A percentile compares a stretch with the other conserved stretches of the same genome.
Evolutionary conservation across 1,140 invertebrate genomes (phyloP).

Genomic region (Aphelenchoides besseyi): DNA sequence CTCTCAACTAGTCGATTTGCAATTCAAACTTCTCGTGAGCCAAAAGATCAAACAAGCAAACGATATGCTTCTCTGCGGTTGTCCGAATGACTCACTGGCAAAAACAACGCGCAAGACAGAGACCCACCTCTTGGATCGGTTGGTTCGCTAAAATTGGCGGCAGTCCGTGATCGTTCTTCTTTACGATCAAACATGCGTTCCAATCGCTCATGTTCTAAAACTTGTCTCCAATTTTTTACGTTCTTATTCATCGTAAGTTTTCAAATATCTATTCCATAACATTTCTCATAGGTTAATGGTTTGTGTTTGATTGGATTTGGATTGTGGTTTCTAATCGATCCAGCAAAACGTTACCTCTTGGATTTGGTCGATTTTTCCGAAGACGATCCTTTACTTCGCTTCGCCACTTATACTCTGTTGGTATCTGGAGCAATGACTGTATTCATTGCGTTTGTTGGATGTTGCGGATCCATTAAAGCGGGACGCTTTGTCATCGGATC

Average conservation of each 20-base stretch:
- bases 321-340: slow-evolving; percentile 49
- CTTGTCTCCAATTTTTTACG: slow-evolving; percentile 11
- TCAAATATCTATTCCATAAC: neutral
- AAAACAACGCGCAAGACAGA: too few relatives aligned
- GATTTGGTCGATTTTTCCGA: slow-evolving; percentile 53
- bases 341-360: slow-evolving; percentile 36
- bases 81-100: too few relatives aligned
- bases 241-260: slow-evolving; percentile 20
- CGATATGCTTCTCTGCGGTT: too few relatives aligned
- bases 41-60: too few relatives aligned
- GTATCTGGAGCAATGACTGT: slow-evolving; percentile 28
- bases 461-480: slow-evolving; percentile 42
- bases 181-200: neutral
- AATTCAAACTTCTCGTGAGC: too few relatives aligned
- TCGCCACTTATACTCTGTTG: slow-evolving; percentile 38
- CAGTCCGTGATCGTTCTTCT: too few relatives aligned
- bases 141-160: too few relatives aligned
- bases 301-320: slow-evolving; percentile 33
- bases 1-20: too few relatives aligned
- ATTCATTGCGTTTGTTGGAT: slow-evolving; percentile 38
- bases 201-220: neutral
- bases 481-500: slow-evolving; percentile 39
- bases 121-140: too few relatives aligned
- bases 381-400: slow-evolving; percentile 44
- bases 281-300: slow-evolving; percentile 38